These are phyloP conservation scores for Athene cunicularia DNA, from an alignment of 2,113 vertebrate species.

Conservation along the genomic window DNA sequence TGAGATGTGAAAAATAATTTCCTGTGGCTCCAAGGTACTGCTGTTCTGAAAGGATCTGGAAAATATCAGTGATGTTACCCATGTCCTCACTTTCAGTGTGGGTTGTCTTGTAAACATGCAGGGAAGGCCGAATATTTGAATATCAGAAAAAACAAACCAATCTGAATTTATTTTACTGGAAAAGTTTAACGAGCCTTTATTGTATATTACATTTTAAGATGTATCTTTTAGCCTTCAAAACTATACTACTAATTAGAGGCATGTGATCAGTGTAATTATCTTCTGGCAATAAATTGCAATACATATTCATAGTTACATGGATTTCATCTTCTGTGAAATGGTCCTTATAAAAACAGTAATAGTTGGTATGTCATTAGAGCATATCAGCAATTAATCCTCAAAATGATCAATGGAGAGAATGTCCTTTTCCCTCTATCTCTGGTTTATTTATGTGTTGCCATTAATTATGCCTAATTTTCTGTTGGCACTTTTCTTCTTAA, in stretches of 20 bases:
- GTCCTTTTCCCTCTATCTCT: slow-evolving; percentile 74
- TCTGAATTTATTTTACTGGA: background rate
- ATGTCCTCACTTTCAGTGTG: background rate
- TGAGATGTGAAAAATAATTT: slow-evolving; percentile 45
- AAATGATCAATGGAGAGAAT: slow-evolving; percentile 73
- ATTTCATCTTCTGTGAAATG: slow-evolving; percentile 48
- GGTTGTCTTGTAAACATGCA: background rate
- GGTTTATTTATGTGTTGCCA: slow-evolving; percentile 80
- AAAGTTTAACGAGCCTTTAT: background rate
- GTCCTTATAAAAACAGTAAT: slow-evolving; percentile 77
- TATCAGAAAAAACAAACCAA: background rate
- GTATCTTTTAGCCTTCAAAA: slow-evolving; percentile 46
- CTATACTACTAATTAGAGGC: slow-evolving; percentile 43
- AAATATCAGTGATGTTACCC: background rate
- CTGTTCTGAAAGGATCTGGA: slow-evolving; percentile 2
- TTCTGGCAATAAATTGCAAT: slow-evolving; percentile 46
- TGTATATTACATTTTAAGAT: slow-evolving; percentile 18
- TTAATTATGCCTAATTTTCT: slow-evolving; percentile 83
- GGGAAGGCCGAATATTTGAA: background rate
- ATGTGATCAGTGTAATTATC: slow-evolving; percentile 7
- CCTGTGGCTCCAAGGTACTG: background rate
- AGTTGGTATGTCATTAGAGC: slow-evolving; percentile 62
- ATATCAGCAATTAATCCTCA: slow-evolving; percentile 69
- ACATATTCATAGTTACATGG: slow-evolving; percentile 42
- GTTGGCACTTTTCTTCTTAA: slow-evolving; percentile 77